These are phyloP conservation scores for Pocillopora verrucosa DNA, from an alignment of 64 coral and sea anemone species.

Conservation along the genomic window DNA sequence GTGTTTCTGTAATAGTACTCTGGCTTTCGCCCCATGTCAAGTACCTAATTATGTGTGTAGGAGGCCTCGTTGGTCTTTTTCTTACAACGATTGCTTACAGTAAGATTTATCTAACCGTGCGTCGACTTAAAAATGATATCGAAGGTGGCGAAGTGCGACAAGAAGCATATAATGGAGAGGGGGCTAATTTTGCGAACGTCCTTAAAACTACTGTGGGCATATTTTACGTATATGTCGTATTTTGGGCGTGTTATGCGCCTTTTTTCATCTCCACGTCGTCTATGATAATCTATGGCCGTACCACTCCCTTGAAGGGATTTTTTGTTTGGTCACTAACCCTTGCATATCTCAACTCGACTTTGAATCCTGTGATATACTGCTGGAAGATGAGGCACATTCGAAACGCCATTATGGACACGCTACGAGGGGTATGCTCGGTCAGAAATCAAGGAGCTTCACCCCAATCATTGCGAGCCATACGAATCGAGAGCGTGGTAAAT, in stretches of 20 bases:
- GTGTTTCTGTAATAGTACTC: background rate
- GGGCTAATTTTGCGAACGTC: background rate
- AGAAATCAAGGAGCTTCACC: background rate
- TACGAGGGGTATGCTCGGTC: background rate
- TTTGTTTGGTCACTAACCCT: background rate
- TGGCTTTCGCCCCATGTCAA: conserved; percentile 12
- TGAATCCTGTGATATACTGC: background rate
- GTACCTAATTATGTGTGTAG: background rate
- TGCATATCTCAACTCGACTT: background rate
- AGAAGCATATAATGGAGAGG: background rate
- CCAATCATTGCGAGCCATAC: no score
- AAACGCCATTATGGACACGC: background rate
- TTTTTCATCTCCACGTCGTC: background rate
- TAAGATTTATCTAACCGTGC: background rate
- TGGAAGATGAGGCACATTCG: background rate
- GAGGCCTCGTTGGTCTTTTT: background rate
- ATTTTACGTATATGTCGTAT: conserved; percentile 30
- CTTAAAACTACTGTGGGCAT: background rate
- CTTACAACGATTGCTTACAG: background rate
- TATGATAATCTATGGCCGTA: background rate
- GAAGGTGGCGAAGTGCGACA: background rate
- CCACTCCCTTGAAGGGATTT: background rate
- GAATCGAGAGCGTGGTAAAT: no score
- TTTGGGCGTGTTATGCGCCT: background rate
- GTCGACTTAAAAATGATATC: conserved; percentile 7